phyloP scores from a whole-genome alignment of 2,888 invertebrate genomes.

The Aphidius colemani region DNA sequence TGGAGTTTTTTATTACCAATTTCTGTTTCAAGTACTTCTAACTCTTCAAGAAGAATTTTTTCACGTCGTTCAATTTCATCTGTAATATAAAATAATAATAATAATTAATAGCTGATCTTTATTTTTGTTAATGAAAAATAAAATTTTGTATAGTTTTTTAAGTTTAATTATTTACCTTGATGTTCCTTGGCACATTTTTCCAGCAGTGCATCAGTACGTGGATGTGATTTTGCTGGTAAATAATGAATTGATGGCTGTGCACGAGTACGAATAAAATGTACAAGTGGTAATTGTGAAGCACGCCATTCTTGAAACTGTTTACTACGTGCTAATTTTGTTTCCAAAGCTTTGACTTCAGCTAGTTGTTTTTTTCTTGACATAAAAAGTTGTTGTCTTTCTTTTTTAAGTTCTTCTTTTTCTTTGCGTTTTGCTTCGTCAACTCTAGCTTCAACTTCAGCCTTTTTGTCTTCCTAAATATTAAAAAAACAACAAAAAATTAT shows the following conservation, averaged over 20 bases:
- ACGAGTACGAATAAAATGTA: conserved; percentile 85
- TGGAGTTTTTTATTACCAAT: conserved; percentile 49
- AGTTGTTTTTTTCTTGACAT: conserved; percentile 85
- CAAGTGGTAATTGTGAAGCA: conserved; percentile 73
- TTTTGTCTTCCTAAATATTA: conserved; percentile 72
- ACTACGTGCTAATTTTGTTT: conserved; percentile 87
- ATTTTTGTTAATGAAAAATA: not conserved
- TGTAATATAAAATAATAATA: conserved; percentile 33
- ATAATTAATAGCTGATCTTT: not conserved
- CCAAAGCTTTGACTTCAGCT: conserved; percentile 84
- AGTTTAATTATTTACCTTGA: conserved; percentile 42
- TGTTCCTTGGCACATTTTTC: conserved; percentile 53
- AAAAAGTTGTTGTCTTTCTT: conserved; percentile 84
- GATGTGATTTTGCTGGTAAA: conserved; percentile 78
- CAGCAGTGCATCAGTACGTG: conserved; percentile 49
- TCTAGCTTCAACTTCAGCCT: conserved; percentile 88
- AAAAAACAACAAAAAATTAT: conserved; percentile 9
- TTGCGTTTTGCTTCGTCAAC: conserved; percentile 88
- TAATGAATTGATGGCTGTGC: conserved; percentile 87
- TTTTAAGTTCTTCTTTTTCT: conserved; percentile 83
- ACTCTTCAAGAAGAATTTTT: conserved; percentile 48
- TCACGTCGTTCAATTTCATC: conserved; percentile 55
- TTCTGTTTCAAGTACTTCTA: conserved; percentile 53
- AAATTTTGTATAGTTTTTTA: not conserved
- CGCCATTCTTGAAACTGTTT: conserved; percentile 91